Evolutionary conservation across 2,797 vertebrate species (phyloP).

Genomic region (Coregonus sp.): DNA sequence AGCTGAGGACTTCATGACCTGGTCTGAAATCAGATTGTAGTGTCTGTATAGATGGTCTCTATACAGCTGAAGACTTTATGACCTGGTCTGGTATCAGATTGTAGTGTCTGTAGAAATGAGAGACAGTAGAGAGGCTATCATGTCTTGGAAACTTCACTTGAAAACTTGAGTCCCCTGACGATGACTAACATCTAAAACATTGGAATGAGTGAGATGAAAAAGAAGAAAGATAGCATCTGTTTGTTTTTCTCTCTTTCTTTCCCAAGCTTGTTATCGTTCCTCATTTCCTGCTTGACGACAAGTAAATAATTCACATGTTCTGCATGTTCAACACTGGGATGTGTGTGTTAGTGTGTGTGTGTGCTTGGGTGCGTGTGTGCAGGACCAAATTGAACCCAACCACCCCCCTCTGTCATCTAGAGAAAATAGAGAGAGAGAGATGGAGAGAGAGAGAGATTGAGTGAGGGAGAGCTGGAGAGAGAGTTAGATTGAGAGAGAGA

Average conservation of each 20-base stretch:
- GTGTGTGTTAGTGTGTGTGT: background rate
- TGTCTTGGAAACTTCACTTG: background rate
- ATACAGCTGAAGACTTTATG: background rate
- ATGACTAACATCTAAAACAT: background rate
- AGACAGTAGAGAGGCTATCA: background rate
- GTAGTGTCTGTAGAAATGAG: background rate
- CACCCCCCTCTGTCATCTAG: slow-evolving; percentile 30
- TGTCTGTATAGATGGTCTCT: background rate
- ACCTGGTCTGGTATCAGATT: background rate
- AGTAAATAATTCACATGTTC: slow-evolving; percentile 73
- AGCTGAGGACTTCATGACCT: background rate
- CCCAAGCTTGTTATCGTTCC: slow-evolving; percentile 76
- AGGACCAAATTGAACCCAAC: background rate
- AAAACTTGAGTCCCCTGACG: background rate
- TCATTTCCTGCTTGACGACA: slow-evolving; percentile 74
- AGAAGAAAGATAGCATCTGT: slow-evolving; percentile 54
- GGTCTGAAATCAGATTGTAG: background rate
- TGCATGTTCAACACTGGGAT: slow-evolving; percentile 62
- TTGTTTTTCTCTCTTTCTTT: slow-evolving; percentile 75
- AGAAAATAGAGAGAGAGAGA: slow-evolving; percentile 47
- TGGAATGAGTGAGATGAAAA: slow-evolving; percentile 6
- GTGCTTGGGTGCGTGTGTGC: background rate
- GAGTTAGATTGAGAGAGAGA: too few species aligned
- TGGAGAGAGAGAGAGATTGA: slow-evolving; percentile 12
- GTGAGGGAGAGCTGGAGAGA: too few species aligned